Evolutionary conservation across 2,888 invertebrate genomes (phyloP), one percentile per base, ranked within the genome.

Genomic region (Euzophera pinguis): DNA sequence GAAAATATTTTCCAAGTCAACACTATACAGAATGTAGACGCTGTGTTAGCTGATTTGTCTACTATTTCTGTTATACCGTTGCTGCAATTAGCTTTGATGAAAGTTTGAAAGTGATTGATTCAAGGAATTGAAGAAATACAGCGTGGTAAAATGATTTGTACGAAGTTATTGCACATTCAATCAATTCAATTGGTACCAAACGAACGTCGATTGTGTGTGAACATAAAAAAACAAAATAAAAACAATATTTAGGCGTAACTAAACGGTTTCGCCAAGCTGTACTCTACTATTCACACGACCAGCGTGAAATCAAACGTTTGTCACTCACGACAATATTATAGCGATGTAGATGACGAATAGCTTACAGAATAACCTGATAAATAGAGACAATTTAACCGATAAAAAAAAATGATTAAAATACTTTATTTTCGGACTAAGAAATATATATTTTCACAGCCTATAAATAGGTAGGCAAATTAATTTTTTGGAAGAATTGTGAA

Each of bases 11-110:
- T 97, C 83, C 92, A 93, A 85, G 92, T 92, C 16, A 91, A 92
- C 60, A 95, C 94, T 0, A 81, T 96, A 53, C 95, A 95, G 65
- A 95, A 93, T 66, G 94, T 97, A 7, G 97, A 97, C 91, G 95
- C 96, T 2, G 95, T 97, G 38, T 77, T 98, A 38, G 96, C 97
- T 0, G 97, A 98, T 81, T 85, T 98, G 47, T 97, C 97, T 0
- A 96, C 97, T 0, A 92, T 98, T 54, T 94, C 95, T 62, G 96
- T 97, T 0, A 92, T 97, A 80, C 96, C 97, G 0, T 85, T 98
- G 38, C 84, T 98, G 55, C 97, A 97, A 77, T 85, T 97, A 68
- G 93, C 95, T 22, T 84, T 97, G 38, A 92, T 96, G 78, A 94
- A 86, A 59, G 67, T 78, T 3, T 85, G 75, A 10, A 38, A 3